Evolutionary conservation across 1,140 invertebrate genomes (phyloP).

Genomic region (Lepidurus packardi): DNA sequence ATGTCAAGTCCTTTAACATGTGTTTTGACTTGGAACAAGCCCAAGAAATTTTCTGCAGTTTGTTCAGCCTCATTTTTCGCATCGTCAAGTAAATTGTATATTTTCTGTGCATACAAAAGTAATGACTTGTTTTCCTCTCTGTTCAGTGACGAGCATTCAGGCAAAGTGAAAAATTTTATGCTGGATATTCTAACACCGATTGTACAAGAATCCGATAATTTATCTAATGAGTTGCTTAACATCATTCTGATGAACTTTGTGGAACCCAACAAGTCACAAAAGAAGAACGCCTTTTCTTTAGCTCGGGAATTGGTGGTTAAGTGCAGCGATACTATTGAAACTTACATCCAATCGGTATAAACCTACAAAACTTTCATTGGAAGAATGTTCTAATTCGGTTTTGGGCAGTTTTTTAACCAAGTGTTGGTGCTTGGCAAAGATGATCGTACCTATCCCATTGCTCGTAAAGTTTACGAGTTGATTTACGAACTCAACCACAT

Average conservation of each 20-base stretch:
- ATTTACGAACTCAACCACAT: conserved; percentile 96
- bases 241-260: conserved; percentile 92
- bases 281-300: conserved; percentile 81
- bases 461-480: conserved; percentile 81
- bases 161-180: conserved; percentile 94
- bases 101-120: conserved; percentile 1
- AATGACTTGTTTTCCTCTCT: conserved; percentile 35
- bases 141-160: conserved; percentile 86
- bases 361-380: background rate
- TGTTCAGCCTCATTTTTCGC: conserved; percentile 93
- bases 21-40: conserved; percentile 96
- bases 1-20: conserved; percentile 98
- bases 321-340: conserved; percentile 83
- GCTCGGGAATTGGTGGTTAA: conserved; percentile 87
- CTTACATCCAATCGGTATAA: conserved; percentile 81
- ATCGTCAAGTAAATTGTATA: conserved; percentile 72
- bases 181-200: conserved; percentile 88
- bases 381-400: conserved; percentile 38
- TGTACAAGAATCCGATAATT: conserved; percentile 89
- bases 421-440: conserved; percentile 85
- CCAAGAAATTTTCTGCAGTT: conserved; percentile 89
- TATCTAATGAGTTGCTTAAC: conserved; percentile 88
- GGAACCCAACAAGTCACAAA: conserved; percentile 87
- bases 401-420: conserved; percentile 85
- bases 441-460: conserved; percentile 71